Evolutionary conservation across 1,140 invertebrate species (phyloP).

Genomic region (Pseudomyrmex pallidus): DNA sequence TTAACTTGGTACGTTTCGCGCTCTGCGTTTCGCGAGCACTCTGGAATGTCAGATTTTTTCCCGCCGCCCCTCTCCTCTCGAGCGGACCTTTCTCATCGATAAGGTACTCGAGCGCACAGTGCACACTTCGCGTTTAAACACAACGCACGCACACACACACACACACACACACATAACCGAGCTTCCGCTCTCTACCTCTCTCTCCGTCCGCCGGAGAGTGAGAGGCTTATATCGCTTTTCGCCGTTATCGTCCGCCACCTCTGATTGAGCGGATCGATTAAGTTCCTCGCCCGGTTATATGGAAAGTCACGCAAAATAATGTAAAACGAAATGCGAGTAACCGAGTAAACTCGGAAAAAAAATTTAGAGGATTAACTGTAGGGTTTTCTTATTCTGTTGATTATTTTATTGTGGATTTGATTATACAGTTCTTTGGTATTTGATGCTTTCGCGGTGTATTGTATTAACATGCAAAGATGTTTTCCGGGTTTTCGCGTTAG

Average conservation of each 20-base stretch:
- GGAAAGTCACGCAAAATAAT: conserved; percentile 19
- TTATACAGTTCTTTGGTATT: no score
- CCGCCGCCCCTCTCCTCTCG: conserved; percentile 33
- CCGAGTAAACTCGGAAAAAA: not conserved
- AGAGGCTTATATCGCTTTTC: conserved; percentile 84
- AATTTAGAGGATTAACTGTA: no score
- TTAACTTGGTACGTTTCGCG: conserved; percentile 68
- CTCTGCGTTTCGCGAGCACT: conserved; percentile 68
- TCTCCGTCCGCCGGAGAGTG: conserved; percentile 76
- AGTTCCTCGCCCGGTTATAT: conserved; percentile 18
- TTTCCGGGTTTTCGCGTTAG: no score
- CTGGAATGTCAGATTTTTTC: conserved; percentile 70
- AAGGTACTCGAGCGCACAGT: conserved; percentile 56
- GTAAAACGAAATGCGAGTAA: not conserved
- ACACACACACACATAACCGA: conserved; percentile 29
- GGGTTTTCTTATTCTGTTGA: no score
- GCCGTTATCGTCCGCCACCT: conserved; percentile 78
- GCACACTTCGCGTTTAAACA: not conserved
- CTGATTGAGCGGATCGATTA: conserved; percentile 38
- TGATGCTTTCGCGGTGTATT: no score
- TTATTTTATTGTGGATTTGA: no score
- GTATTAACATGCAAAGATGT: no score
- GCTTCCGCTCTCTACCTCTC: conserved; percentile 43
- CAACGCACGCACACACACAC: no score
- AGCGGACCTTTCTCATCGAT: conserved; percentile 55